Conservation (phyloP, 2,113 vertebrate genomes). For the Amazona vittata region DNA sequence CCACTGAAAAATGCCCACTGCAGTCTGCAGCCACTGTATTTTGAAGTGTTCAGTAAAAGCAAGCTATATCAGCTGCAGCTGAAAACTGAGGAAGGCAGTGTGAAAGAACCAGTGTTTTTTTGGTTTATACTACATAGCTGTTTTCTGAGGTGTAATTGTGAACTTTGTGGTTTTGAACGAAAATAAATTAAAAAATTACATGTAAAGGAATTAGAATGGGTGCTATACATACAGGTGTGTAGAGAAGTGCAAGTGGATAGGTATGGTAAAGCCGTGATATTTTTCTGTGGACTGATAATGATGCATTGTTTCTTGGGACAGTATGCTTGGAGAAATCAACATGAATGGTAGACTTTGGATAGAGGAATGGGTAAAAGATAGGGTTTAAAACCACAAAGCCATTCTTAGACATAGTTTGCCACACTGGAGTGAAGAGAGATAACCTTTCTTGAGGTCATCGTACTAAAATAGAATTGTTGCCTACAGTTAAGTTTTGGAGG, state of each 20-base stretch:
- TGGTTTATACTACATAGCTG: background rate
- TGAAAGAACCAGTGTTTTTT: background rate
- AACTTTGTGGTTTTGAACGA: background rate
- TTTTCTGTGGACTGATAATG: background rate
- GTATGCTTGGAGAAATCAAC: background rate
- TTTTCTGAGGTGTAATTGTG: background rate
- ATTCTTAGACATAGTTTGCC: background rate
- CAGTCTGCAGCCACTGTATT: background rate
- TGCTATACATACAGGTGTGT: background rate
- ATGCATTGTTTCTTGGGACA: background rate
- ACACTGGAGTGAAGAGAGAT: background rate
- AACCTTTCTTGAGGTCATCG: background rate
- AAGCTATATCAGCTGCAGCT: background rate
- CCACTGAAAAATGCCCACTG: background rate
- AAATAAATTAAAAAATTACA: background rate
- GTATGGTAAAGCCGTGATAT: accelerated
- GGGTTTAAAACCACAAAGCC: background rate
- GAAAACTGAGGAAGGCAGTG: background rate
- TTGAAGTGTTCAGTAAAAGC: background rate
- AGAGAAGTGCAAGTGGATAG: background rate
- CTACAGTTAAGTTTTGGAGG: background rate
- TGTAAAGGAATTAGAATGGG: background rate
- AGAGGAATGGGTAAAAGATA: background rate
- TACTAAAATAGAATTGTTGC: background rate
- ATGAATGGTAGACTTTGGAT: background rate